Conservation (phyloP, 2,797 vertebrate species). For the Diplodus sargus region DNA sequence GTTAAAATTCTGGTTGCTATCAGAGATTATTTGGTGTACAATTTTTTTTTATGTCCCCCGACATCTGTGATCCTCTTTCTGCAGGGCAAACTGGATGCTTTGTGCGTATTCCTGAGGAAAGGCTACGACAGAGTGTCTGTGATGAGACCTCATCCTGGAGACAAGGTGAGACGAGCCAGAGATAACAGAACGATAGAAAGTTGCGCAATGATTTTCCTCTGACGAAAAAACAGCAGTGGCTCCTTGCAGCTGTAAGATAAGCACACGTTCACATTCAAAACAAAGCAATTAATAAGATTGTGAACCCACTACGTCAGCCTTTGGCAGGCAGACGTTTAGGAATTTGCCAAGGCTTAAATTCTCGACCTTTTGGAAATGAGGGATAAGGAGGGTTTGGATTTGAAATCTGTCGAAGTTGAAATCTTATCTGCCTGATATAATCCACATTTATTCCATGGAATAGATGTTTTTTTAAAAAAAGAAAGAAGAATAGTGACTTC, state of each 20-base stretch:
- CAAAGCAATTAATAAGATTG: slow-evolving; percentile 32
- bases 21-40: not conserved
- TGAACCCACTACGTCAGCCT: slow-evolving; percentile 17
- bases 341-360: slow-evolving; percentile 32
- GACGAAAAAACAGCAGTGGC: slow-evolving; percentile 1
- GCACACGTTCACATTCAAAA: slow-evolving; percentile 5
- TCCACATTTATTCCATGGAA: not conserved
- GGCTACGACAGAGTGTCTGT: slow-evolving; percentile 96
- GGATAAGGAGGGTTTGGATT: slow-evolving; percentile 2
- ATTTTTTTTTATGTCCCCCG: not conserved
- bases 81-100: slow-evolving; percentile 96
- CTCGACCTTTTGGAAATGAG: slow-evolving; percentile 33
- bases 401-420: not conserved
- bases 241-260: slow-evolving; percentile 23
- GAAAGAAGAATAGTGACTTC: slow-evolving; percentile 16
- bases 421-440: slow-evolving; percentile 28
- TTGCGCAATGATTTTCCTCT: not conserved
- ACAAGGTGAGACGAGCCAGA: slow-evolving; percentile 88
- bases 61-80: slow-evolving; percentile 37
- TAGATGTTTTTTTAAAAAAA: slow-evolving; percentile 5
- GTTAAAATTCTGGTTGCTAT: slow-evolving; percentile 3
- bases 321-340: slow-evolving; percentile 41
- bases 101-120: slow-evolving; percentile 92
- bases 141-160: slow-evolving; percentile 97
- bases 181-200: not conserved